Base-by-base conservation (phyloP, 1,140 invertebrate species). In the Copidosoma floridanum region DNA sequence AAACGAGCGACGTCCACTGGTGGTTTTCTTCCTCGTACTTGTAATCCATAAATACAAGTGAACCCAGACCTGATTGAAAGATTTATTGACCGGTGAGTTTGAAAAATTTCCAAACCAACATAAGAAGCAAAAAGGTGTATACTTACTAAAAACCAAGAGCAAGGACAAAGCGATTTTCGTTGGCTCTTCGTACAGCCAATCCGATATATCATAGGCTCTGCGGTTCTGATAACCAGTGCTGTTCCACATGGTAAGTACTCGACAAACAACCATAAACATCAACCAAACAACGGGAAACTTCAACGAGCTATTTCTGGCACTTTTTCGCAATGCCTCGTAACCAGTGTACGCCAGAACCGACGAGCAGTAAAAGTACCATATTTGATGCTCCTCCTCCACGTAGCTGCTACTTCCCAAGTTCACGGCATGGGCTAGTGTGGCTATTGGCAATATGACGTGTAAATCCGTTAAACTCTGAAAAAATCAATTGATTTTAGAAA, bases 341-440 rank as follows among this genome's bases (percentile, higher is more conserved):
- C 67, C 56, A 32, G 12, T 8, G 29, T 58, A 84, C 29, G 53
- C 85, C 0, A 82, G 37, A 2, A 78, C 59, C 18, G 83, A 82
- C 2, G 75, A 74, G 71, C 87, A 88, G 38, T 92, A 83, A 73
- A 90, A 95, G 74, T 96, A 96, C 89, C 92, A 94, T 2, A 87
- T 90, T 78, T 94, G 92, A 77, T 98, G 94, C 77, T 98, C 95
- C 73, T 95, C 93, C 81, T 98, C 95, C 16, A 98, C 88, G 67
- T 92, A 95, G 66, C 87, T 89, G 72, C 90, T 95, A 0, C 89
- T 88, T 53, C 78, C 67, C 21, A 82, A 65, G 41, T 79, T 80
- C n/a, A 75, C 18, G 37, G 71, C 53, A 56, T 82, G 73, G 27
- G 78, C 41, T 14, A 78, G 1, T 40, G 66, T 62, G 18, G 71